Base-by-base conservation (phyloP, 2,888 invertebrate species). In the Ochropleura leucogaster region DNA sequence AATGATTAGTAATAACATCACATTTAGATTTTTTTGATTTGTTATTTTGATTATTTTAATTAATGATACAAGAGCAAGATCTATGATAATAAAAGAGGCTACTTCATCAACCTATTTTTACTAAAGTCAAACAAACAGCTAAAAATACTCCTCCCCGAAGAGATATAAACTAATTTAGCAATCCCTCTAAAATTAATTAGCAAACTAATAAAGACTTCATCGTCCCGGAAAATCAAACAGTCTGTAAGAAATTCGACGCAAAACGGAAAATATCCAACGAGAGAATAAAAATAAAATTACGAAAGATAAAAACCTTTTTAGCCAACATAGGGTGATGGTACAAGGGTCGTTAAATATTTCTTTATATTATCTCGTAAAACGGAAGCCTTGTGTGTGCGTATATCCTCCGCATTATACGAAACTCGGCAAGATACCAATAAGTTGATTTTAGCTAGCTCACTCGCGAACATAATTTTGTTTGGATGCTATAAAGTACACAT, bases 371-470 rank as follows among this genome's bases (percentile, higher is more conserved):
- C 73, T 75, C 80, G 72, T 83, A 84, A 79, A 76, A 64, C 62
- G 69, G 64, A 47, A 69, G 53, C 55, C 57, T n/a, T 66, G 72
- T 80, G 71, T 85, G 67, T 75, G 62, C 20, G 68, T 73, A 57
- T 73, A 72, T 63, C 44, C 55, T 49, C 14, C 51, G 59, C 72
- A 79, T 75, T 72, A 74, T 63, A 76, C 55, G 70, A 73, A 77
- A 77, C 79, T 71, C 74, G 18, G 67, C 47, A 51, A 71, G 68
- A 79, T 87, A 81, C 79, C 85, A 85, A 84, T 86, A 84, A 86
- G 69, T 84, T 88, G 85, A 87, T 85, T 86, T 79, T 70, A 82
- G 79, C 74, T 59, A 82, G 81, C 78, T 86, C 80, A 73, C 69
- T 75, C 73, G 65, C 63, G 63, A 79, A 83, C 73, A 74, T 87